A percentile compares a stretch with the other conserved stretches of the same genome.
phyloP scores from a whole-genome alignment of 2,113 vertebrate species.

The Marmota flaviventris region DNA sequence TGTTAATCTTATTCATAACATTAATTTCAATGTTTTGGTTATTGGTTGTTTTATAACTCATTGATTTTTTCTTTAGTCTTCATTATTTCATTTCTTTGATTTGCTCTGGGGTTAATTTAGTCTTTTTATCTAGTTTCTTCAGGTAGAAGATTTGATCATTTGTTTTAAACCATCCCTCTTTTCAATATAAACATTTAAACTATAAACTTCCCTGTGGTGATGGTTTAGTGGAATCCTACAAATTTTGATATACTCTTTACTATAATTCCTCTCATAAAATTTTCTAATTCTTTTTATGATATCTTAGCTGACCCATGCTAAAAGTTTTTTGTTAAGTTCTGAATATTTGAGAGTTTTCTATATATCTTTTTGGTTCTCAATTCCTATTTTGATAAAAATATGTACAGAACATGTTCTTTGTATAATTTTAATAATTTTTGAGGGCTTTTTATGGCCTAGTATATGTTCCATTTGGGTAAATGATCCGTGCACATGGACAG shows the following conservation, averaged over 20 bases:
- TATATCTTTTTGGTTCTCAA: not conserved
- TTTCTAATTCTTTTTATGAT: not conserved
- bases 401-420: not conserved
- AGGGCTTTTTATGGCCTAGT: not conserved
- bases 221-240: constrained; percentile 19
- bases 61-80: not conserved
- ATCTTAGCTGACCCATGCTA: not conserved
- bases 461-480: not conserved
- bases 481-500: not conserved
- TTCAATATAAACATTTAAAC: not conserved
- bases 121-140: not conserved
- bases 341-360: not conserved
- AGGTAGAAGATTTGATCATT: not conserved
- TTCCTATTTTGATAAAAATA: not conserved
- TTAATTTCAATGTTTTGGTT: not conserved
- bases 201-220: not conserved
- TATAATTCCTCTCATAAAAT: not conserved
- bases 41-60: not conserved
- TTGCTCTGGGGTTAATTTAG: not conserved
- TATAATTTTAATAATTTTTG: constrained; percentile 36
- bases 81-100: not conserved
- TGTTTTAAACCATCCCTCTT: not conserved
- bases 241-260: not conserved
- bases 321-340: not conserved
- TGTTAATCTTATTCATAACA: not conserved